These are phyloP conservation scores for Heliconius hortense DNA, from an alignment of 2,888 invertebrate genomes.

Conservation along the genomic window DNA sequence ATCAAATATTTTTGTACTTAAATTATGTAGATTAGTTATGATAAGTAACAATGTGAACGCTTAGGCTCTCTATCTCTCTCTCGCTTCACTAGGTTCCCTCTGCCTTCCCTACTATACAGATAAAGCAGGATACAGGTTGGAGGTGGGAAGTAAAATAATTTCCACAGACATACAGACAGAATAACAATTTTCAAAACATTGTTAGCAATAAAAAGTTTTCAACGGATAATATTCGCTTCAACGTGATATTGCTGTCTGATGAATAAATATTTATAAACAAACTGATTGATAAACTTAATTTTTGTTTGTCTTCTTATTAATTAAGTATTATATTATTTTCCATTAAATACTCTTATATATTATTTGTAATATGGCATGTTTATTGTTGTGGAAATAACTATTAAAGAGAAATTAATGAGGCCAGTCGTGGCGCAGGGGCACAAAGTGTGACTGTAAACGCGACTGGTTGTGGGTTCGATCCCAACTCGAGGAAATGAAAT, in stretches of 20 bases:
- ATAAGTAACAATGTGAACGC: too few relatives aligned
- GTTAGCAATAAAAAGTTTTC: constrained; percentile 9
- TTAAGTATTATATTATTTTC: not conserved
- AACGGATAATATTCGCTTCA: constrained; percentile 17
- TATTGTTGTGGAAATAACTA: too few relatives aligned
- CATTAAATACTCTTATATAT: not conserved
- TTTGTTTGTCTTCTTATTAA: constrained; percentile 22
- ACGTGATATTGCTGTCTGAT: constrained; percentile 5
- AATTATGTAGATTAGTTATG: too few relatives aligned
- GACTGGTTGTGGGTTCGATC: too few relatives aligned
- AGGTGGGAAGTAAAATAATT: not conserved
- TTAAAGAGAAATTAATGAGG: too few relatives aligned
- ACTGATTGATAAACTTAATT: constrained; percentile 21
- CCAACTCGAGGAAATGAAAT: too few relatives aligned
- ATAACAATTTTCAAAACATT: not conserved
- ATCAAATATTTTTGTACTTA: too few relatives aligned
- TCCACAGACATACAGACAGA: not conserved
- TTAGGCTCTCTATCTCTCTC: too few relatives aligned
- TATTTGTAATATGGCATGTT: not conserved
- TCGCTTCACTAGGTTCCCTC: not conserved
- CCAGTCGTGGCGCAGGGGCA: too few relatives aligned
- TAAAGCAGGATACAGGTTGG: not conserved
- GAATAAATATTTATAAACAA: constrained; percentile 13
- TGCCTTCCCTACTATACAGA: not conserved
- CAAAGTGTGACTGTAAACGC: too few relatives aligned